Evolutionary conservation across 2,888 invertebrate genomes (phyloP), one percentile per base, ranked within the genome.

Genomic region (Odontothrips loti): DNA sequence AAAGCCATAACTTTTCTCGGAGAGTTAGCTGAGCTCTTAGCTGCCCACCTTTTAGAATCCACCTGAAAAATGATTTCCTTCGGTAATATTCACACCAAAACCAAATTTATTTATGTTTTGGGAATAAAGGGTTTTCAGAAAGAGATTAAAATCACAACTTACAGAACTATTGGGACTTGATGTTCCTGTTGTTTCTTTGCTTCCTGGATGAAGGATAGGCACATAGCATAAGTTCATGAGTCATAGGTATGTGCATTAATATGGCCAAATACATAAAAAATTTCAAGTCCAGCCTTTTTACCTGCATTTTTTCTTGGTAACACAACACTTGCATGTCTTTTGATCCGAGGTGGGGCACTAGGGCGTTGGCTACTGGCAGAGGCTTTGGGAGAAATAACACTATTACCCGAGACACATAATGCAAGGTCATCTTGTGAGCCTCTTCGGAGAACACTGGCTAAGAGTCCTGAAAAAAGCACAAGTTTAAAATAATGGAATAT

Each of bases 311-410:
- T 75, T 12, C 68, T 75, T 8, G 68, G 80, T 48, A 84, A 63
- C 29, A 84, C 84, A 43, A 84, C 84, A 81, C 84, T 84, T 1
- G 84, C 84, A 82, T 84, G 83, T n/a, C 85, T 82, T 27, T 83
- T 83, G 11, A 85, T 84, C 68, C 84, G 81, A 1, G 84, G 82
- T 12, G 83, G 82, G 12, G 83, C 82, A 47, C 75, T 80, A n/a
- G 83, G 68, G 68, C 27, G 68, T 75, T 75, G 68, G 27, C 68
- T 23, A 75, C 27, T 75, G 27, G 68, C 12, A 11, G 27, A 23
- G 12, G 68, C 23, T 75, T 75, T 75, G 23, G 27, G 23, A 27
- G 68, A 27, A 75, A 75, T 75, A 0, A 27, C 27, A 27, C 68
- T 27, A 27, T 75, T 75, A n/a, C 82, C 80, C 27, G 80, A 58